Evolutionary conservation across 2,113 vertebrate species (phyloP), one percentile per base, ranked within the genome.

Genomic region (Mionectes macconnelli): DNA sequence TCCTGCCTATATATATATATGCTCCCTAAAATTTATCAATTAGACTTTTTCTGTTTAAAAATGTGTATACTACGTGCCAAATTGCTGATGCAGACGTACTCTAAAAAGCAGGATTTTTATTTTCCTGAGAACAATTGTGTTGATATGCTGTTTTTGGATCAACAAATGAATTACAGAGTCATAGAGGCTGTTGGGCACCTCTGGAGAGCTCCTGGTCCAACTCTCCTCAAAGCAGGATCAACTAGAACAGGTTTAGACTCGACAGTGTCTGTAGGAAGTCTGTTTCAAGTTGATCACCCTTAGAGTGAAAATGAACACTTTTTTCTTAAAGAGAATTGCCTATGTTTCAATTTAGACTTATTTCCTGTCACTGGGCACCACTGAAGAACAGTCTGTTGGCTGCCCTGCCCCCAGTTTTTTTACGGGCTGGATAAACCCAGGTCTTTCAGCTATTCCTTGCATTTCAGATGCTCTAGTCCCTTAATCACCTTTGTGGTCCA

Each of bases 101-200:
- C 7, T 50, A 39, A 66, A 47, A 55, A 88, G 2, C 12, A 56
- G 11, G 9, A 6, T 7, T 12, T 14, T 49, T 47, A n/a, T 53
- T 84, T 53, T 21, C 8, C 42, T 33, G 42, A 59, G 21, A 37
- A 14, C 10, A 88, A 12, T 74, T 82, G 27, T 86, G 5, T 60
- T 50, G 20, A 44, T 62, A 8, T 8, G 15, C 12, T 28, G 25
- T 5, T 52, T 59, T 84, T 75, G 49, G 20, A 93, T 40, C 6
- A 4, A 39, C 15, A 72, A 89, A 64, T 44, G 2, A 70, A 59
- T 68, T 8, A 23, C 1, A 47, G 18, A 40, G 24, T 55, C 31
- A 42, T 0, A 1, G 37, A 53, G 21, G 4, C 10, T 64, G 13
- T 12, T 56, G 70, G 11, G 10, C 0, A 0, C 14, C 15, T 79